These are phyloP conservation scores for Meloidogyne chitwoodi DNA, from an alignment of 1,140 invertebrate species.

Conservation along the genomic window DNA sequence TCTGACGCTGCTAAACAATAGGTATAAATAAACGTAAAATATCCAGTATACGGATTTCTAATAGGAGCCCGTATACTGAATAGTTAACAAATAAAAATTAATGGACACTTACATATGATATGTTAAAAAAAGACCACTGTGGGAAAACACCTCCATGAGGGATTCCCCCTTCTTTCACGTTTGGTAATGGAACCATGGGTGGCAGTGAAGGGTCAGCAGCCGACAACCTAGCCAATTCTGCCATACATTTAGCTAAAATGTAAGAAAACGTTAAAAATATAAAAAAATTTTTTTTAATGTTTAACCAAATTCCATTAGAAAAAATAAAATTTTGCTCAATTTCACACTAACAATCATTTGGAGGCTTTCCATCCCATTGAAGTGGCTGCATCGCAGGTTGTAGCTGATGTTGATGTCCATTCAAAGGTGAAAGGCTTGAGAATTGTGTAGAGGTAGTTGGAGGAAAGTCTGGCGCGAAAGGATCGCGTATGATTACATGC, in stretches of 20 bases:
- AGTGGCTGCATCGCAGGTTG: not conserved
- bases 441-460: not conserved
- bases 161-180: not conserved
- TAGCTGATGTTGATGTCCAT: not conserved
- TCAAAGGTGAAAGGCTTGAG: not conserved
- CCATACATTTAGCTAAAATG: not conserved
- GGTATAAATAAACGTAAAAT: not conserved
- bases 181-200: not conserved
- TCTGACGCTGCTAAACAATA: slow-evolving; percentile 13
- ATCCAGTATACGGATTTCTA: no score
- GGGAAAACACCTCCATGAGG: not conserved
- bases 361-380: not conserved
- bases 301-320: no score
- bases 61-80: no score
- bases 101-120: not conserved
- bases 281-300: no score
- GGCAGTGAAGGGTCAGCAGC: not conserved
- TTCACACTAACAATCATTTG: not conserved
- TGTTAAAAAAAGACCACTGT: not conserved
- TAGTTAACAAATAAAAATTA: not conserved
- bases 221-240: not conserved
- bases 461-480: not conserved
- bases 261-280: not conserved
- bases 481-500: not conserved
- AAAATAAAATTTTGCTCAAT: no score